Conservation (phyloP, 2,888 invertebrate species). For the Cataglyphis cursor region DNA sequence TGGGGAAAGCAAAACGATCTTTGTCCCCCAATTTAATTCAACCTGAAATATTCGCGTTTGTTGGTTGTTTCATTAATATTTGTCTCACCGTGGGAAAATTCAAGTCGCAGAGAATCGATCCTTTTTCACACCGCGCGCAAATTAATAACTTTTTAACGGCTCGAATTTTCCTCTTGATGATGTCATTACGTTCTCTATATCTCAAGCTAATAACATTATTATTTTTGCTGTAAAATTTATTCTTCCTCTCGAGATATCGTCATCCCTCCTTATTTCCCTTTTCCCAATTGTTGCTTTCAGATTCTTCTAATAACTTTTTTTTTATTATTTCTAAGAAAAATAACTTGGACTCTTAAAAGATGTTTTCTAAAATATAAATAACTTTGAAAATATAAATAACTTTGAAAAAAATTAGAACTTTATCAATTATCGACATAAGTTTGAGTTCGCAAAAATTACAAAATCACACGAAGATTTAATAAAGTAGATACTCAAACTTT, state of each 20-base stretch:
- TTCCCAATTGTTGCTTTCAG: neutral
- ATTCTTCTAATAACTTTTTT: neutral
- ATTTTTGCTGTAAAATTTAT: constrained; percentile 9
- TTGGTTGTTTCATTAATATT: neutral
- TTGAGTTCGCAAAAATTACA: neutral
- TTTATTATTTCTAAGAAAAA: neutral
- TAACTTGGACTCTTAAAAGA: neutral
- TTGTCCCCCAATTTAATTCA: neutral
- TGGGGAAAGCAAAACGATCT: neutral
- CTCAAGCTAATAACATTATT: constrained; percentile 48
- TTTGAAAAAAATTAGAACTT: neutral
- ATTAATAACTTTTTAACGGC: constrained; percentile 15
- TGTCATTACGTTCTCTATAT: constrained; percentile 15
- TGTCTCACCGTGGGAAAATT: neutral
- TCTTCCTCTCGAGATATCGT: neutral
- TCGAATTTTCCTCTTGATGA: neutral
- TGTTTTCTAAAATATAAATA: neutral
- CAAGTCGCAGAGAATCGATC: neutral
- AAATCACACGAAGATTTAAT: neutral
- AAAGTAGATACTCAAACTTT: neutral
- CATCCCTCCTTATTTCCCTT: neutral
- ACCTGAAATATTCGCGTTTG: neutral
- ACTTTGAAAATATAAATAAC: neutral
- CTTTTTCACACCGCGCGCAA: neutral
- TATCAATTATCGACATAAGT: neutral